These are phyloP conservation scores for Lobophora halterata DNA, from an alignment of 2,888 invertebrate genomes.

Conservation along the genomic window DNA sequence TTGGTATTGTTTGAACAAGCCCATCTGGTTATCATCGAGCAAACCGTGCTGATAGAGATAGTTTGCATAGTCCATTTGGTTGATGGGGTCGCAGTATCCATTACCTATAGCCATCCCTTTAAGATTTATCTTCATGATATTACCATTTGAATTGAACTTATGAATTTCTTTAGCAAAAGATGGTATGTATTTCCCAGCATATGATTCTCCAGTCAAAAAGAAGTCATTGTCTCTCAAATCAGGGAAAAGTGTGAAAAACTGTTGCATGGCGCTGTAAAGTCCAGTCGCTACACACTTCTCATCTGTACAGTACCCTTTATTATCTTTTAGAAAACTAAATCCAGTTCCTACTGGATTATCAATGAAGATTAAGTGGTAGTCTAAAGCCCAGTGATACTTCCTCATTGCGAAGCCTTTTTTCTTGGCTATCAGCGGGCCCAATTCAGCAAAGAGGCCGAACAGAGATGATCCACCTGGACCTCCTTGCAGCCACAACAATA, in stretches of 20 bases:
- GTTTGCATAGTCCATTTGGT: slow-evolving; percentile 73
- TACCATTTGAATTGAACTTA: slow-evolving; percentile 50
- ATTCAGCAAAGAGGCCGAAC: slow-evolving; percentile 79
- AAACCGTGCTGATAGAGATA: slow-evolving; percentile 77
- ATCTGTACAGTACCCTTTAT: slow-evolving; percentile 76
- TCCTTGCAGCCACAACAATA: slow-evolving; percentile 81
- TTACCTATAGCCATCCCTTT: slow-evolving; percentile 78
- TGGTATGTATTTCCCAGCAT: slow-evolving; percentile 80
- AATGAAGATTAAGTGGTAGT: slow-evolving; percentile 81
- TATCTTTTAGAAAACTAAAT: slow-evolving; percentile 81
- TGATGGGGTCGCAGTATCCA: slow-evolving; percentile 73
- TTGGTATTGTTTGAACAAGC: slow-evolving; percentile 81
- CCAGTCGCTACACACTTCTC: slow-evolving; percentile 79
- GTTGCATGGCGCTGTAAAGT: slow-evolving; percentile 73
- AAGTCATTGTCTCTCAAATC: slow-evolving; percentile 75
- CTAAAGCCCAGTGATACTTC: slow-evolving; percentile 80
- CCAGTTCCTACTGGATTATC: slow-evolving; percentile 85
- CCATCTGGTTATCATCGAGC: slow-evolving; percentile 78
- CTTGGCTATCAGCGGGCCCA: slow-evolving; percentile 79
- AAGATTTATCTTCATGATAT: slow-evolving; percentile 69
- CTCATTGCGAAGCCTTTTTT: slow-evolving; percentile 56
- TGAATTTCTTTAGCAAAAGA: slow-evolving; percentile 77
- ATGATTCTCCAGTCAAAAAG: slow-evolving; percentile 83
- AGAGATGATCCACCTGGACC: slow-evolving; percentile 80
- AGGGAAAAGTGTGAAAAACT: slow-evolving; percentile 82